Evolutionary conservation across 35 echinoderm and acorn worm species (phyloP), one percentile per base, ranked within the genome.

Genomic region (Lytechinus pictus): DNA sequence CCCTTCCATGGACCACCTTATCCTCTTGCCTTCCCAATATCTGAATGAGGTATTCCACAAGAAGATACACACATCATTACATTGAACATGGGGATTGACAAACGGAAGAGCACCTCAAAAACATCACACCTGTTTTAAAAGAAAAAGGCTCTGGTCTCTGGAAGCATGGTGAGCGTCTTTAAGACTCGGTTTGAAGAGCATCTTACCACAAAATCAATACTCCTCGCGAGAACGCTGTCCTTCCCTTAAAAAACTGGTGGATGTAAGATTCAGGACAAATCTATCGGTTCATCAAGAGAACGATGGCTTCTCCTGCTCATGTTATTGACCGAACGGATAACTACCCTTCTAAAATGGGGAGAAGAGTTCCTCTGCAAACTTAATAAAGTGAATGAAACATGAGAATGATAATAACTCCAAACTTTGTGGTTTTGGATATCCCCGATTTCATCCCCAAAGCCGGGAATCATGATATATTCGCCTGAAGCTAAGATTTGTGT

Each of bases 351-450:
- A 16, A 79, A 79, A 79, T 8, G 19, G 66, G 19, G 66, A 79
- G 66, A 79, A 24, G 66, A 79, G 66, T 79, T 79, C 66, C 7
- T n/a, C 66, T 24, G n/a, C 21, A 24, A 71, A 24, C 61, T 71
- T 71, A 71, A 71, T 71, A 79, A 24, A 79, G 19, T 24, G 16
- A 79, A 4, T 79, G 66, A 79, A 79, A 79, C 66, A n/a, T 79
- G 66, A 79, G 66, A 79, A 24, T 79, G 66, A 79, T 79, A 79
- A 79, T 79, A 79, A 79, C 66, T 79, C 66, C 21, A 79, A 79
- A 79, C 66, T n/a, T 79, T 79, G 66, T 79, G 66, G 66, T 79
- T 79, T 79, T 79, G 66, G 66, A 79, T 79, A 24, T 79, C 66
- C 14, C 33, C 66, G n/a, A 24, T 79, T 79, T 79, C 19, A 79